Evolutionary conservation across 2,888 invertebrate species (phyloP), one percentile per base, ranked within the genome.

Genomic region (Drosophila prostipennis): DNA sequence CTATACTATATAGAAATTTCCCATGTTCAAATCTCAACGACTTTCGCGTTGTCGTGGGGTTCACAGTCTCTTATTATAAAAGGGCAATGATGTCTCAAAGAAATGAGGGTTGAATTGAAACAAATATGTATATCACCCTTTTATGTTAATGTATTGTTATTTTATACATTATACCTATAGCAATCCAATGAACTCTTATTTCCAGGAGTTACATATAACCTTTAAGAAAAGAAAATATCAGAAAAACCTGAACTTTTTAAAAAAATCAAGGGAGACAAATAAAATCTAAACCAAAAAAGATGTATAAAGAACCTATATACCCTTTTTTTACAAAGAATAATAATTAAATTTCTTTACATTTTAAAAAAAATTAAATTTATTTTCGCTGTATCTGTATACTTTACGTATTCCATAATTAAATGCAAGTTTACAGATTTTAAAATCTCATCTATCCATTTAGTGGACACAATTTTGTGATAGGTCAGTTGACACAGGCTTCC

Each of bases 1-100:
- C 26, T 26, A 26, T 60, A 23, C 8, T n/a, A 45, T 11, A 4
- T 7, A 49, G 10, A 46, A 63, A 76, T 42, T 37, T 39, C 52
- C 46, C 58, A 23, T 8, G 1, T 53, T 67, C 6, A 40, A 60
- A 67, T 37, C n/a, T 6, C 36, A 73, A 80, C 78, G 71, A 51
- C 8, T 65, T 52, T 74, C 52, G 16, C 8, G 8, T 73, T 63
- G 48, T 43, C 49, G 37, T 45, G 52, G 43, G 32, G 16, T 34
- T 64, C 39, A 43, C 19, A 52, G 19, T 23, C 8, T 23, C 11
- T 14, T 3, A 19, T 13, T 19, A n/a, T 14, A n/a, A 23, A 46
- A 23, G 14, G 45, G 13, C 29, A 14, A 13, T 11, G 11, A 19
- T n/a, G 26, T 8, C 11, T 51, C 14, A 0, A 6, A 16, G n/a